Percentiles rank a stretch among this genome's conserved stretches.
Conservation (phyloP, 92 coral and sea anemone species). For the Zoanthus sansibaricus region DNA sequence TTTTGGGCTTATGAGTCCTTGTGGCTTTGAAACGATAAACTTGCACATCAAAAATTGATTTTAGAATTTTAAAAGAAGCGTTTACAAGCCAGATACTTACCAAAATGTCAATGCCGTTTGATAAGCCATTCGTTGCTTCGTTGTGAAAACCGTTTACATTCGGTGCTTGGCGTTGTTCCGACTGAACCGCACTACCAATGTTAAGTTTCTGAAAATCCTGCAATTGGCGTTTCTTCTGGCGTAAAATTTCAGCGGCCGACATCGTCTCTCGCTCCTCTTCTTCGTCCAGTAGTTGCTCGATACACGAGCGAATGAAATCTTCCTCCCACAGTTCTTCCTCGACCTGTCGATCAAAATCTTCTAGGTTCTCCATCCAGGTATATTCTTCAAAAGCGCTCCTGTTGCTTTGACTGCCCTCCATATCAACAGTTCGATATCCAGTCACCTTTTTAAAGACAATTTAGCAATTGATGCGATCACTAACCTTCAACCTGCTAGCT, state of each 20-base stretch:
- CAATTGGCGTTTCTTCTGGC: slow-evolving; percentile 73
- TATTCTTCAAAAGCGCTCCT: slow-evolving; percentile 74
- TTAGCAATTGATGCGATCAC: slow-evolving; percentile 56
- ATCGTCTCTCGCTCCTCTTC: slow-evolving; percentile 97
- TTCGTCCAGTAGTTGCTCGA: slow-evolving; percentile 98
- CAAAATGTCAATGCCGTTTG: slow-evolving; percentile 72
- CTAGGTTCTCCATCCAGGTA: slow-evolving; percentile 92
- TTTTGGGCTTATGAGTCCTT: slow-evolving; percentile 1
- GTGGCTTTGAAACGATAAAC: slow-evolving; percentile 4
- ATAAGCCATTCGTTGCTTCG: slow-evolving; percentile 59
- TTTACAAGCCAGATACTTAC: slow-evolving; percentile 70
- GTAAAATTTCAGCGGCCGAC: slow-evolving; percentile 88
- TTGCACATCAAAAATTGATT: slow-evolving; percentile 43
- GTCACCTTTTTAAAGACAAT: slow-evolving; percentile 46
- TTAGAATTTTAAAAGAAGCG: slow-evolving; percentile 17
- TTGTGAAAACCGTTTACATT: slow-evolving; percentile 64
- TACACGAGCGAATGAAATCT: slow-evolving; percentile 96
- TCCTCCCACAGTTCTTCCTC: slow-evolving; percentile 90
- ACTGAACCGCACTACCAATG: slow-evolving; percentile 61
- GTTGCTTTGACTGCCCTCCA: slow-evolving; percentile 67
- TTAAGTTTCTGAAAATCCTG: slow-evolving; percentile 78
- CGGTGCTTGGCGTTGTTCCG: slow-evolving; percentile 73
- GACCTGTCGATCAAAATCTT: slow-evolving; percentile 84
- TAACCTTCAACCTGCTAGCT: slow-evolving; percentile 80
- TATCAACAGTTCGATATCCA: slow-evolving; percentile 36